Conservation (phyloP, 2,888 invertebrate species). For the Lasioglossum marginatum region DNA sequence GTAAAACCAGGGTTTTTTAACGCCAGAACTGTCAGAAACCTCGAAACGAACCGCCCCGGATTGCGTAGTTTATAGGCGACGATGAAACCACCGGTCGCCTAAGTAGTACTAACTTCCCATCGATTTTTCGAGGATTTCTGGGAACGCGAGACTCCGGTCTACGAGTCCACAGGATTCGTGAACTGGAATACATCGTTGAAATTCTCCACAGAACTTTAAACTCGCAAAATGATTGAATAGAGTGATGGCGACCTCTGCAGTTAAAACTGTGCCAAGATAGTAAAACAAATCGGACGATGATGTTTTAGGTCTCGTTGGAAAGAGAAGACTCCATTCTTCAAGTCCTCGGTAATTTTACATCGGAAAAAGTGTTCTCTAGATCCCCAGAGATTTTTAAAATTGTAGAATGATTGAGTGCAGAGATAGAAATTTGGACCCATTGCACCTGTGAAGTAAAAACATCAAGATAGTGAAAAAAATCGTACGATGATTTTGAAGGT, state of each 20-base stretch:
- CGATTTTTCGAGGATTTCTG: not conserved
- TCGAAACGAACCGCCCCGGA: not conserved
- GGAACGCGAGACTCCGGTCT: too few species aligned
- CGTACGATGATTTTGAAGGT: conserved; percentile 8
- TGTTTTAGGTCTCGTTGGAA: not conserved
- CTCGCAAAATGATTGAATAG: not conserved
- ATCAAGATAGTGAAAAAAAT: not conserved
- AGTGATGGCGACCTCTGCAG: too few species aligned
- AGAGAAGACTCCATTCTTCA: not conserved
- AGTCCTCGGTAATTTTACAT: not conserved
- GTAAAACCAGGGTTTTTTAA: not conserved
- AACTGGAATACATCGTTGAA: not conserved
- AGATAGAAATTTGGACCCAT: too few species aligned
- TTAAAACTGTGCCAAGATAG: not conserved
- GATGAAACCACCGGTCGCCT: not conserved
- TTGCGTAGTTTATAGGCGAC: not conserved
- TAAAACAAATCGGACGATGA: not conserved
- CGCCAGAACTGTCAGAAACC: not conserved
- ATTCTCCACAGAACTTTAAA: not conserved
- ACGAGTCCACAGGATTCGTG: not conserved
- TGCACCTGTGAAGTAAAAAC: not conserved
- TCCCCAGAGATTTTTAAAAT: not conserved
- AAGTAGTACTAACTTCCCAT: not conserved
- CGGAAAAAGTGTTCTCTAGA: not conserved
- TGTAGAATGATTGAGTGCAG: not conserved